Percentiles rank a stretch among this genome's conserved stretches.
These are phyloP conservation scores for Pygoscelis adeliae DNA, from an alignment of 2,113 vertebrate genomes.

Conservation along the genomic window DNA sequence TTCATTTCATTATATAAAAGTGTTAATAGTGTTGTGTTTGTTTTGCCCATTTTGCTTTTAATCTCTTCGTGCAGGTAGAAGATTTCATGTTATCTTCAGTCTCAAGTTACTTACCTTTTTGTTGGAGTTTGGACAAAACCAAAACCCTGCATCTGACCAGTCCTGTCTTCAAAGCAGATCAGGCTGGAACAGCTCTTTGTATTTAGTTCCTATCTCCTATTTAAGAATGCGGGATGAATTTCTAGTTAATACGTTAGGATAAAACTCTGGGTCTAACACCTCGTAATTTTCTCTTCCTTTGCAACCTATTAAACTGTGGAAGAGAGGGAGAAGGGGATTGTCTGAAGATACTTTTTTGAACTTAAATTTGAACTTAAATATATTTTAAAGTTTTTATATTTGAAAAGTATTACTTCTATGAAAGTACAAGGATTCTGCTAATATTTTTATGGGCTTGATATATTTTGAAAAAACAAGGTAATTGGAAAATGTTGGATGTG, in stretches of 20 bases:
- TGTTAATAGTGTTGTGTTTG: not conserved
- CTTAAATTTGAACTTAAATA: not conserved
- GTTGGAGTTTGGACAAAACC: not conserved
- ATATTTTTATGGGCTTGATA: conserved; percentile 35
- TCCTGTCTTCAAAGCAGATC: not conserved
- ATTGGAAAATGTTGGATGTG: conserved; percentile 58
- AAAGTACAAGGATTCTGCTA: not conserved
- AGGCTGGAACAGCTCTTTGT: not conserved
- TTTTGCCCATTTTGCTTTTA: not conserved
- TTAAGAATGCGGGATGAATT: not conserved
- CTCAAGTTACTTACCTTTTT: not conserved
- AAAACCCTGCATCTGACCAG: not conserved
- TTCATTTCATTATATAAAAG: not conserved
- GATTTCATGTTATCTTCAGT: not conserved
- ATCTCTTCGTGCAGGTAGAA: not conserved
- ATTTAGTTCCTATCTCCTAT: not conserved
- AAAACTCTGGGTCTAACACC: not conserved
- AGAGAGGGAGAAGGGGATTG: not conserved
- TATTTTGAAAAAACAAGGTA: conserved; percentile 53
- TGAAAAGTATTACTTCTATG: not conserved
- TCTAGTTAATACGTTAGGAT: not conserved
- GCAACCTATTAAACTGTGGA: not conserved
- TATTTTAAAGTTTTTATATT: not conserved
- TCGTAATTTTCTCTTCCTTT: not conserved
- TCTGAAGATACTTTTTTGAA: not conserved